phyloP scores from a whole-genome alignment of 2,113 vertebrate genomes.

The Penelope pileata region DNA sequence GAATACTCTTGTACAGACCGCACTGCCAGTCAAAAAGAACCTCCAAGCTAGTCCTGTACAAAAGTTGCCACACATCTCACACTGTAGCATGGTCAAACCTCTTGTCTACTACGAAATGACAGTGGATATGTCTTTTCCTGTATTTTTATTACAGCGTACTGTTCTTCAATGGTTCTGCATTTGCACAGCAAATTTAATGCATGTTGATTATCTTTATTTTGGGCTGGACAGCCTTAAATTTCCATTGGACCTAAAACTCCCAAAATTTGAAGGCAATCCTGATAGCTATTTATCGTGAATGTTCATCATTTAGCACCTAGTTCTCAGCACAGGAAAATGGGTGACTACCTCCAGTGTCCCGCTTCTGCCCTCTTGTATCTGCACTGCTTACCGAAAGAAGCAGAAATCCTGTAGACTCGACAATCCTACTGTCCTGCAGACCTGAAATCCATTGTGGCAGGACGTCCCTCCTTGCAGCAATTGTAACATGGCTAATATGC shows the following conservation, averaged over 20 bases:
- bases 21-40: not conserved
- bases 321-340: not conserved
- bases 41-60: not conserved
- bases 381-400: not conserved
- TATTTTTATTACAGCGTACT: not conserved
- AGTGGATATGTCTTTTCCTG: not conserved
- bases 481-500: not conserved
- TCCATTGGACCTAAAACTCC: not conserved
- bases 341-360: not conserved
- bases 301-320: not conserved
- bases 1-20: no score
- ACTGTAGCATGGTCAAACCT: not conserved
- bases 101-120: not conserved
- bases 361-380: not conserved
- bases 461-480: not conserved
- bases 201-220: not conserved
- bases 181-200: not conserved
- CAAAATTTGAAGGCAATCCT: accelerated
- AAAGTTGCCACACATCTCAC: not conserved
- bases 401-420: not conserved
- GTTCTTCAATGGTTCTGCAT: not conserved
- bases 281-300: not conserved
- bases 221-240: not conserved
- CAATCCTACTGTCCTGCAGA: not conserved
- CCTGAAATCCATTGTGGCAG: not conserved